These are phyloP conservation scores for Tyrannus savana DNA, from an alignment of 2,113 vertebrate genomes.

Conservation along the genomic window DNA sequence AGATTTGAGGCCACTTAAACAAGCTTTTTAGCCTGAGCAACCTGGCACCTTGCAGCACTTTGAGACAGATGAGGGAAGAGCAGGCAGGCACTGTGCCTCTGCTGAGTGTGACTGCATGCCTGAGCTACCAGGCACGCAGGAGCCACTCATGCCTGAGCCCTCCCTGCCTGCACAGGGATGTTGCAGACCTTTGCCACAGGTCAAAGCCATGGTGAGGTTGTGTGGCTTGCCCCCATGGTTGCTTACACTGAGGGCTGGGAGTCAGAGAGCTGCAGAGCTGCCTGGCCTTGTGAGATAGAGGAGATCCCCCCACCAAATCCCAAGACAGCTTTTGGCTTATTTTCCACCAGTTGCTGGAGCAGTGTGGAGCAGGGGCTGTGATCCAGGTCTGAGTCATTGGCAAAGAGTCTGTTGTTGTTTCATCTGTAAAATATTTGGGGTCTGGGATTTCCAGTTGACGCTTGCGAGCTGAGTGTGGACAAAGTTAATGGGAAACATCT, in stretches of 20 bases:
- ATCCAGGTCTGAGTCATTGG: neutral
- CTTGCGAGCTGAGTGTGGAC: neutral
- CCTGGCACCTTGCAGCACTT: neutral
- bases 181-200: neutral
- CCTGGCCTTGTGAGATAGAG: neutral
- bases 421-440: neutral
- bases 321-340: neutral
- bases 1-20: neutral
- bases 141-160: neutral
- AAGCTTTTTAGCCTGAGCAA: neutral
- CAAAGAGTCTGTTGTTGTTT: neutral
- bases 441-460: neutral
- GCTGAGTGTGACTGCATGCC: neutral
- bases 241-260: fast-evolving
- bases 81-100: neutral
- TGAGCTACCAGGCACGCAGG: neutral
- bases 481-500: neutral
- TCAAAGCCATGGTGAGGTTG: fast-evolving
- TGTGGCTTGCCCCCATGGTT: fast-evolving
- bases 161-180: fast-evolving
- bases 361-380: neutral
- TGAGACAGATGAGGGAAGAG: neutral
- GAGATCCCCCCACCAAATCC: neutral
- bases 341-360: fast-evolving
- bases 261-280: neutral